Evolutionary conservation across 2,113 vertebrate species (phyloP).

Genomic region (Motacilla alba): DNA sequence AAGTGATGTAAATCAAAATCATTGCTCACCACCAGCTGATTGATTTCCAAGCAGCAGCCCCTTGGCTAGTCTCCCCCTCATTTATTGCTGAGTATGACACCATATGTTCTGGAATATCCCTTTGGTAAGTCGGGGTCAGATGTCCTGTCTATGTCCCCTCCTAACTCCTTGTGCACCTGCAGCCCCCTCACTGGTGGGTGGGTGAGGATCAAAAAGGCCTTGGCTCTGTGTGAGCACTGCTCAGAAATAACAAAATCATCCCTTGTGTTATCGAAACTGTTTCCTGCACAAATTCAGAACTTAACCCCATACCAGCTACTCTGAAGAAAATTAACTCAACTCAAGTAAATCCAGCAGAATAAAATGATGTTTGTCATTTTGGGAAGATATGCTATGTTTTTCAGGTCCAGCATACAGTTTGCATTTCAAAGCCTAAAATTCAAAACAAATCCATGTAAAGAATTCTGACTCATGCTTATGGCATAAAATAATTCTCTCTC

Average conservation of each 20-base stretch:
- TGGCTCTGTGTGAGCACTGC: neutral
- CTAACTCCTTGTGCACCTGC: rapidly evolving
- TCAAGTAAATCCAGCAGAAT: neutral
- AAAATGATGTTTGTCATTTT: neutral
- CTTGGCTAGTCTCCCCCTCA: neutral
- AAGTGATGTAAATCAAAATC: neutral
- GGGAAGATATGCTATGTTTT: neutral
- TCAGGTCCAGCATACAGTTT: neutral
- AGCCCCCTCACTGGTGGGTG: rapidly evolving
- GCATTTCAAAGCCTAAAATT: neutral
- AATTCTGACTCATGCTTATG: neutral
- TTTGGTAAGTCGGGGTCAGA: neutral
- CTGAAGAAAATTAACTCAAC: neutral
- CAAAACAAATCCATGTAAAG: neutral
- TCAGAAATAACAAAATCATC: neutral
- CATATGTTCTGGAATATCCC: neutral
- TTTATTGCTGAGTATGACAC: neutral
- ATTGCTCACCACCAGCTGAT: neutral
- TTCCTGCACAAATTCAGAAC: neutral
- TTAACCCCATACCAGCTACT: neutral
- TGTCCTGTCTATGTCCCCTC: rapidly evolving
- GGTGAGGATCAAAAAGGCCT: neutral
- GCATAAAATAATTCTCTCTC: neutral
- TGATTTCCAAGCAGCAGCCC: too few relatives aligned
- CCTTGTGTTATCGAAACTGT: neutral